Conservation (phyloP, 2,797 vertebrate species). For the Apogon hyalosoma region DNA sequence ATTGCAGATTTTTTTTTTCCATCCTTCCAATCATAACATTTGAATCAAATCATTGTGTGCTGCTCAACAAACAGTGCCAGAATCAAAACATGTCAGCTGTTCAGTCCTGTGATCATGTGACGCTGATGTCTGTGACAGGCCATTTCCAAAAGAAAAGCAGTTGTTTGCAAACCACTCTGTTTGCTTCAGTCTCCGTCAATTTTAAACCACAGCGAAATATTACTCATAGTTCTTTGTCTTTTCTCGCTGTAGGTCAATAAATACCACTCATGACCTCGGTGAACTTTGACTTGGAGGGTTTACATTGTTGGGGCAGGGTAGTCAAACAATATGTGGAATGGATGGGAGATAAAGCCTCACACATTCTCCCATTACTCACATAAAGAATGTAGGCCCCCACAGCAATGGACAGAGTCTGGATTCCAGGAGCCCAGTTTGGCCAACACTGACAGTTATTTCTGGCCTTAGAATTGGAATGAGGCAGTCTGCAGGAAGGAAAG, state of each 20-base stretch:
- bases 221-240: slow-evolving; percentile 30
- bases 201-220: slow-evolving; percentile 58
- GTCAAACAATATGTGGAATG: slow-evolving; percentile 73
- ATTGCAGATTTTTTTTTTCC: slow-evolving; percentile 73
- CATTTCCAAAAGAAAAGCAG: slow-evolving; percentile 38
- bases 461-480: slow-evolving; percentile 59
- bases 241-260: slow-evolving; percentile 65
- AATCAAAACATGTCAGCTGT: slow-evolving; percentile 72
- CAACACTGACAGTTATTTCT: slow-evolving; percentile 70
- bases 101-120: slow-evolving; percentile 56
- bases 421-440: slow-evolving; percentile 52
- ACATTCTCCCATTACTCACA: slow-evolving; percentile 69
- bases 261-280: slow-evolving; percentile 67
- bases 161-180: slow-evolving; percentile 26
- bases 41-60: slow-evolving; percentile 80
- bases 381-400: slow-evolving; percentile 64
- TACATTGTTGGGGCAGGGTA: slow-evolving; percentile 68
- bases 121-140: slow-evolving; percentile 51
- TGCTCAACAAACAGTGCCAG: slow-evolving; percentile 65
- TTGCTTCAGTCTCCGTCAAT: slow-evolving; percentile 47
- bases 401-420: slow-evolving; percentile 54
- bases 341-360: slow-evolving; percentile 71
- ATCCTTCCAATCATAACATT: slow-evolving; percentile 80
- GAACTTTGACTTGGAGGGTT: slow-evolving; percentile 74
- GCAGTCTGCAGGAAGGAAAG: slow-evolving; percentile 40